Base-by-base conservation (phyloP, 2,113 vertebrate species). In the Oplegnathus fasciatus region DNA sequence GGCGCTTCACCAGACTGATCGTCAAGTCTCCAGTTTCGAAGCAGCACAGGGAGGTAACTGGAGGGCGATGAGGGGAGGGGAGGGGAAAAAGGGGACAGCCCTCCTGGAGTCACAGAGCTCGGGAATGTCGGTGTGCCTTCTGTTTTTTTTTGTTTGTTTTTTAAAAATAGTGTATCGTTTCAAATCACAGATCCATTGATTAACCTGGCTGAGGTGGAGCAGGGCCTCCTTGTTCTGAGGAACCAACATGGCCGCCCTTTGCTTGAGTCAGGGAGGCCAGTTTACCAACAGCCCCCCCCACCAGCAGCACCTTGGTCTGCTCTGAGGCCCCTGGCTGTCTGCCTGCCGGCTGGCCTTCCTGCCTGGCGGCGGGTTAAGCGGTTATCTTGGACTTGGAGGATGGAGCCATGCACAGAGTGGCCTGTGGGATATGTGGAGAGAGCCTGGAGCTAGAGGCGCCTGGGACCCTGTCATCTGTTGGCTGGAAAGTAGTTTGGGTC, bases 401-500 rank as follows among this genome's bases (percentile, higher is more conserved):
- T 91, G 91, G 91, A 94, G 93, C 94, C 93, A 90, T 93, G 94
- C 93, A 91, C 91, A 92, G 94, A 93, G 91, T 86, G 92, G 89
- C 92, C 93, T 90, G 93, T 92, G 84, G 91, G 92, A 87, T 84
- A 66, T 73, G 91, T 88, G 88, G 90, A 91, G 90, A 92, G 89
- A 91, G 91, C 87, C 89, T 91, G 88, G 83, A 90, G 87, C 87
- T 88, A 87, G 50, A 80, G 84, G 66, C 74, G 66, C 78, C 75
- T 70, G 87, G 82, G 91, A 86, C 92, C 96, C 97, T 97, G 98
- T 99, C 98, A 99, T 99, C 98, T 99, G 95, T 99, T 99, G 88
- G 98, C 98, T 86, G 98, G 98, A 95, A 98, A 99, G 97, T 99
- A 99, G 96, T 99, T 99, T 85, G 98, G 98, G 96, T 99, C 98